These are phyloP conservation scores for Petrolisthes manimaculis DNA, from an alignment of 2,888 invertebrate genomes.

Conservation along the genomic window DNA sequence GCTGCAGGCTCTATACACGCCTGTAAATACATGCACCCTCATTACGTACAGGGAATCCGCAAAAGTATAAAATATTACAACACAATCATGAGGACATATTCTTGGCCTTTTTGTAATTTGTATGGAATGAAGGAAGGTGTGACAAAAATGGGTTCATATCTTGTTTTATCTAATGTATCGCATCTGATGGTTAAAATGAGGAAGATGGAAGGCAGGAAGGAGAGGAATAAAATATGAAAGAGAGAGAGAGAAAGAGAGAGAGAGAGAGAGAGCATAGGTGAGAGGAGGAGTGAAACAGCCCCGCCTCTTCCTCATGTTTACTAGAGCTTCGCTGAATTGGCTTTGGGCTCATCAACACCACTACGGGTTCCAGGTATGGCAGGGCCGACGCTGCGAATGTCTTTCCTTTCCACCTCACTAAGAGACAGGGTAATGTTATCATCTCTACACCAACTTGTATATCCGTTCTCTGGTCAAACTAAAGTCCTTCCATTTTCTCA, in stretches of 20 bases:
- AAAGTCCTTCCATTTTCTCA: background rate
- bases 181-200: too few relatives aligned
- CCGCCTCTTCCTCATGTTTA: conserved; percentile 23
- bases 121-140: too few relatives aligned
- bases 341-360: conserved; percentile 41
- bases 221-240: background rate
- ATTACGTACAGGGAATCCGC: too few relatives aligned
- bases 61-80: too few relatives aligned
- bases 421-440: background rate
- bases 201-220: background rate
- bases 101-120: too few relatives aligned
- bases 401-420: conserved; percentile 6
- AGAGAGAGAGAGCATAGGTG: conserved; percentile 1
- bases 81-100: too few relatives aligned
- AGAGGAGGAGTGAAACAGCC: background rate
- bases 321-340: conserved; percentile 41
- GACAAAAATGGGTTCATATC: too few relatives aligned
- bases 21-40: too few relatives aligned
- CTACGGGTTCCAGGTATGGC: conserved; percentile 39
- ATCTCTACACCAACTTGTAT: too few relatives aligned
- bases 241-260: conserved; percentile 6
- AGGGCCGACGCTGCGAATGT: background rate
- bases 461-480: background rate
- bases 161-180: too few relatives aligned
- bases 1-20: conserved; percentile 13